Conservation (phyloP, 2,113 vertebrate species). For the Otocyon megalotis region DNA sequence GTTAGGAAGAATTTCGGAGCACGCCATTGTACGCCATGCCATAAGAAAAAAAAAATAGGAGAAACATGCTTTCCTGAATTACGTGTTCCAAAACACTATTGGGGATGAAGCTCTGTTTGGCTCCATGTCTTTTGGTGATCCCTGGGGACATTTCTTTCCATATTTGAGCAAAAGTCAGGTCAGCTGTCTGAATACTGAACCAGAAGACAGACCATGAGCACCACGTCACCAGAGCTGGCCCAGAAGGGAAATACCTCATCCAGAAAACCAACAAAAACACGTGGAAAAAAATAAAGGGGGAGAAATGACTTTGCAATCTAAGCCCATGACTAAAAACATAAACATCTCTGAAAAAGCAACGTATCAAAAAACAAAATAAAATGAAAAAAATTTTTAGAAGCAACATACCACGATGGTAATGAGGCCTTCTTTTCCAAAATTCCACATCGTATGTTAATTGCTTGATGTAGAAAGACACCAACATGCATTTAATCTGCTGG, state of each 20-base stretch:
- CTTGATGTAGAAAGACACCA: fast-evolving
- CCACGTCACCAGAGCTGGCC: background rate
- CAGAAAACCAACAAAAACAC: background rate
- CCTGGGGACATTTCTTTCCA: background rate
- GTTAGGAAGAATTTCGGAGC: background rate
- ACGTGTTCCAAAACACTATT: background rate
- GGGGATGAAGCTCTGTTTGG: background rate
- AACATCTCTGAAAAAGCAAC: background rate
- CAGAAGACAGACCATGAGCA: fast-evolving
- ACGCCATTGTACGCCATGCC: too few species aligned
- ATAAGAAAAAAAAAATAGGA: background rate
- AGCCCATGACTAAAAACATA: fast-evolving
- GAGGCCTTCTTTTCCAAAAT: background rate
- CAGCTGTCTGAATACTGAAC: background rate
- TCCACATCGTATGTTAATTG: background rate
- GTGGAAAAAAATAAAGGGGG: too few species aligned
- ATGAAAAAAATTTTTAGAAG: background rate
- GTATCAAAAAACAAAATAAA: background rate
- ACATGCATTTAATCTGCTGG: too few species aligned
- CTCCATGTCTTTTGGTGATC: background rate
- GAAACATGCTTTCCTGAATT: background rate
- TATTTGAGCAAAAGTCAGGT: background rate
- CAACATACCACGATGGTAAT: background rate
- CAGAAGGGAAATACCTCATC: background rate
- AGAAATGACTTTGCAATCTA: background rate